Evolutionary conservation across 2,113 vertebrate species (phyloP).

Genomic region (Callaeas wilsoni): DNA sequence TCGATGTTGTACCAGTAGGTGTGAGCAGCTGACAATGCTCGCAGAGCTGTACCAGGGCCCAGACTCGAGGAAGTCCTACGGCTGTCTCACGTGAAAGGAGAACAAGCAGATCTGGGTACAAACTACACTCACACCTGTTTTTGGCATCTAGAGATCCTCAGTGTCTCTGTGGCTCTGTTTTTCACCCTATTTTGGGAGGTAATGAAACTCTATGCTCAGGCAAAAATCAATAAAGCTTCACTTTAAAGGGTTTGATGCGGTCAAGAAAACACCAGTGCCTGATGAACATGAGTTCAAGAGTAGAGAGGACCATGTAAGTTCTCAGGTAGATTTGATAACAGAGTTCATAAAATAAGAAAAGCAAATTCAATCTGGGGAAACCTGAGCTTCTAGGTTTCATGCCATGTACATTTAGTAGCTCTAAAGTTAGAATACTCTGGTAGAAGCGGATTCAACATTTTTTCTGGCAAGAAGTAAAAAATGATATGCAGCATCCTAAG

Average conservation of each 20-base stretch:
- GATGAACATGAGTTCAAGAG: not conserved
- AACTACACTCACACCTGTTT: not conserved
- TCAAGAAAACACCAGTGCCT: not conserved
- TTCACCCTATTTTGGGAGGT: not conserved
- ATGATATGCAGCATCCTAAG: not conserved
- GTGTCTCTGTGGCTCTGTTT: not conserved
- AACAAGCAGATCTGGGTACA: not conserved
- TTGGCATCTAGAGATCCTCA: not conserved
- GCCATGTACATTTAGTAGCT: conserved; percentile 2
- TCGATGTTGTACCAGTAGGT: not conserved
- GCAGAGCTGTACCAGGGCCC: not conserved
- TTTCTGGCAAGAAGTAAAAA: not conserved
- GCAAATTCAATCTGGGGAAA: conserved; percentile 38
- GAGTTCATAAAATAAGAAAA: conserved; percentile 51
- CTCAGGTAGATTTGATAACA: conserved; percentile 21
- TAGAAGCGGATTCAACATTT: not conserved
- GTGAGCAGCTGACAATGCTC: not conserved
- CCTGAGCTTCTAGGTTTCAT: conserved; percentile 16
- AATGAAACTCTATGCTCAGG: not conserved
- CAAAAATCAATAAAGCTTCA: not conserved
- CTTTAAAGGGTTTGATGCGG: not conserved
- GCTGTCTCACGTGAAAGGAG: not conserved
- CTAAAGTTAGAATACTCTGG: not conserved
- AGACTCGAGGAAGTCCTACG: not conserved
- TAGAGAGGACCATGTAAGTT: not conserved